Base-by-base conservation (phyloP, 2,113 vertebrate genomes). In the Chaetops frenatus region DNA sequence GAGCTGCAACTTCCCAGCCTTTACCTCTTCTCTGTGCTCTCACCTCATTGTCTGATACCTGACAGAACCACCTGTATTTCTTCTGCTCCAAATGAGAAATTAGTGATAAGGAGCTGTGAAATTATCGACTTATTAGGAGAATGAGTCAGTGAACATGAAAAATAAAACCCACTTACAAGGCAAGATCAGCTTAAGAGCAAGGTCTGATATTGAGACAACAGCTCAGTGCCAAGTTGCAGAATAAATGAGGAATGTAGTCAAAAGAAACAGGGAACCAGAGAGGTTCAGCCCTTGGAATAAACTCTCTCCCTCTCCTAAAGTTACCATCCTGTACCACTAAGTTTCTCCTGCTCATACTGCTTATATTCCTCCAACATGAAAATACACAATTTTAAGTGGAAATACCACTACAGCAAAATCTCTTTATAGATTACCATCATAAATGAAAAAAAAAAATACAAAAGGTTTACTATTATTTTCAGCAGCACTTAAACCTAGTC, bases 91-190 rank as follows among this genome's bases (percentile, higher is more conserved):
- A 88, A 72, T 16, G 25, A 86, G 61, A 88, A 93, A 56, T 60
- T 2, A 79, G 53, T 2, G 36, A 78, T 48, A 96, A 81, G 44
- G 35, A 95, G 85, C 94, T 85, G 81, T 45, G 61, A 82, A 84
- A 81, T n/a, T 90, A 87, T 74, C 66, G 25, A 87, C 69, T 60
- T 95, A 79, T 93, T 90, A 96, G 83, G 29, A 81, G 67, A 89
- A 45, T 84, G 93, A 97, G 94, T 91, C 95, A 97, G 87, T 96
- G 87, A 77, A 71, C 83, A 82, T 12, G 73, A 95, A 94, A 96
- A 81, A 47, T 42, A 84, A 93, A 94, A 88, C 65, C 57, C 74
- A 86, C 56, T 94, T 88, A 79, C 22, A 89, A 95, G 84, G 53
- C 42, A 96, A 8, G 57, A 96, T 95, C 57, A 97, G 92, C 82